Base-by-base conservation (phyloP, 2,888 invertebrate genomes). In the Chloromyia formosa region DNA sequence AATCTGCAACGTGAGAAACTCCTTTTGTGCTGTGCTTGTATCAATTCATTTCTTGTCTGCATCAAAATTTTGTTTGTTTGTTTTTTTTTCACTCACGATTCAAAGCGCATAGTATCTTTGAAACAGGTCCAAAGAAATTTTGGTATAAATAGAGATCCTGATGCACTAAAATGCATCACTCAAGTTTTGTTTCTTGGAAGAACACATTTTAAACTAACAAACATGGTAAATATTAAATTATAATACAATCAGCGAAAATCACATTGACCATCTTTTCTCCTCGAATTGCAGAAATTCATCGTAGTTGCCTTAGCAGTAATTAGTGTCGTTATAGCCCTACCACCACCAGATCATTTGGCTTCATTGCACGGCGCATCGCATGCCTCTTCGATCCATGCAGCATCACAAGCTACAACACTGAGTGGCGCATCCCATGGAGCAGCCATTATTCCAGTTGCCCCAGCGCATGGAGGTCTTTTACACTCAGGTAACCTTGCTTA, bases 71-170 rank as follows among this genome's bases (percentile, higher is more conserved):
- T n/a, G n/a, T n/a, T n/a, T n/a, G n/a, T n/a, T n/a, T n/a, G n/a
- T n/a, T n/a, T n/a, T n/a, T 7, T 35, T 35, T 35, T 35, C 27
- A 35, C 7, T 35, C 27, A 4, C 7, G 2, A 4, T 35, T 35
- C 27, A 35, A 35, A 35, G 2, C 7, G 7, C 7, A 35, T 35
- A 35, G 3, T 7, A 35, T 35, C 22, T n/a, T 23, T 18, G 18
- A 60, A 60, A 60, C 27, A 14, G 27, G 60, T 60, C 14, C 1
- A 14, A 7, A 10, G 23, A 10, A 14, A 14, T 12, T 23, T 23
- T 62, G n/a, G 40, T 62, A 62, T 62, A 62, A 62, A 62, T 62
- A 62, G 40, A n/a, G 42, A 62, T n/a, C n/a, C 35, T 16, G 40
- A 4, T 62, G 62, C 62, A 62, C 40, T 5, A 40, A 16, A 62